Base-by-base conservation (phyloP, 92 coral and sea anemone species). In the Phymanthus crucifer region DNA sequence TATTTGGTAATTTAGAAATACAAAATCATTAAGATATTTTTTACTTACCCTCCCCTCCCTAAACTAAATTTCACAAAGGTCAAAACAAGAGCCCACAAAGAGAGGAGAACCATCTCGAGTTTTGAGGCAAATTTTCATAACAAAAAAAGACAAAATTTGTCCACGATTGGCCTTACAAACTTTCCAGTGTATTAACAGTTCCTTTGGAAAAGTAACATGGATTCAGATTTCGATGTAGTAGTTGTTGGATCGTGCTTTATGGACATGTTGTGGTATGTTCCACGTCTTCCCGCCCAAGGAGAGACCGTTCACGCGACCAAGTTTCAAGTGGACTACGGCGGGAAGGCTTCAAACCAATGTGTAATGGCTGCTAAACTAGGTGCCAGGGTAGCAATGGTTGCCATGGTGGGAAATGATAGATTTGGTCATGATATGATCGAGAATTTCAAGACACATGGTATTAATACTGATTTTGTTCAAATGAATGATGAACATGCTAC, bases 281-380 rank as follows among this genome's bases (percentile, higher is more conserved):
- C 94, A 48, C 74, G 88, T 27, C 68, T 86, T 37, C 98, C 98
- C 8, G 67, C 82, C 32, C 81, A 87, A 73, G 92, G 94, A 34
- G 98, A 95, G 83, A 95, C 97, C 23, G 71, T 91, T 1, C 86
- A 83, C 14, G 97, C 98, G 46, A 67, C 84, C 12, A 93, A 93
- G 54, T 95, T 95, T 73, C 94, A 82, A 32, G 35, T 86, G 10
- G 98, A 92, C 74, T 95, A 88, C 58, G 98, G 98, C 16, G 98
- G 98, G 23, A 95, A 95, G 73, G 98, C 97, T 46, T 84, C 98
- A 21, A 95, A 95, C 77, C 94, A 91, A 57, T 93, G 97, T 66
- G 73, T 90, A 4, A 95, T 95, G 98, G 97, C 98, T 0, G 93
- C 94, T n/a, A 95, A 95, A 72, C 93, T 95, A 32, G 98, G 98